Base-by-base conservation (phyloP, 2,113 vertebrate genomes). In the Kobus ellipsiprymnus region DNA sequence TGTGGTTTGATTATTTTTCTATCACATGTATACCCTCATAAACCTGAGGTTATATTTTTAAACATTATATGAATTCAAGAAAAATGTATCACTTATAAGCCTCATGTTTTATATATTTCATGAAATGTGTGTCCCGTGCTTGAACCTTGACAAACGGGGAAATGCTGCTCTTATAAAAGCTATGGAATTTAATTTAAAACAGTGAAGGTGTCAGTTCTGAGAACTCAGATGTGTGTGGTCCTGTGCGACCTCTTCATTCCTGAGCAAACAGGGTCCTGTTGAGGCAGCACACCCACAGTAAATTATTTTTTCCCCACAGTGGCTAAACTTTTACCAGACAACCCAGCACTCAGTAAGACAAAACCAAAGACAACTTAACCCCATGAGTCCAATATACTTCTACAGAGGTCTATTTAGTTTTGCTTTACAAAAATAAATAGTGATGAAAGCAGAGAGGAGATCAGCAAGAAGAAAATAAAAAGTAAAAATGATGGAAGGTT, bases 191-290 rank as follows among this genome's bases (percentile, higher is more conserved):
- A 97, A 98, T 97, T 98, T 96, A 90, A 97, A 95, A 90, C 90
- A 97, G 97, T 16, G 29, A 90, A 98, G 95, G 98, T 97, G 98
- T 95, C 91, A 95, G 95, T 90, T 94, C 91, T 96, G 92, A 90
- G 92, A 94, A 97, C 54, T 60, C 80, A 91, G 95, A 33, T 90
- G 98, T 97, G 97, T 98, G 98, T 98, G 98, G 97, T 98, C 98
- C 95, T 82, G 36, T 10, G 80, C 3, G 17, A 82, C 94, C 90
- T 97, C 96, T 93, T 91, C 93, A 77, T 93, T 97, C 91, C 91
- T 92, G 57, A 82, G 97, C 93, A 95, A 93, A 96, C 86, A 91
- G 55, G 67, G 82, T 77, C 94, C 88, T 52, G 83, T 33, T 46
- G 94, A 97, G 94, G 98, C 48, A 96, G 97, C 96, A 94, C 89